phyloP scores from a whole-genome alignment of 1,140 invertebrate genomes.

The Stegodyphus dumicola region DNA sequence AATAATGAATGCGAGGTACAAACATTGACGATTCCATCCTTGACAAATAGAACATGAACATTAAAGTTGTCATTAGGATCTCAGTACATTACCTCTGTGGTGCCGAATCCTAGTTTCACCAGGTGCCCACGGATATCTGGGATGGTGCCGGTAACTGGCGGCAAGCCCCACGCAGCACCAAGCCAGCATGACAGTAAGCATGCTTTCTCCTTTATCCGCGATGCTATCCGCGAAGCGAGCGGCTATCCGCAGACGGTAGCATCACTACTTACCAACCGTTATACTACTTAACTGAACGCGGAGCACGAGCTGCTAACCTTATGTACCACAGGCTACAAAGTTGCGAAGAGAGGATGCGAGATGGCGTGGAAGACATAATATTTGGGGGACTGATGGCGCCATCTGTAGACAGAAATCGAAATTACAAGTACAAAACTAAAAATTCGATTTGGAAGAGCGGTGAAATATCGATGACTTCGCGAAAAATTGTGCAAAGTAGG shows the following conservation, averaged over 20 bases:
- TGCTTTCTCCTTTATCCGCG: background rate
- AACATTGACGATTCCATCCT: no score
- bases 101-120: conserved; percentile 42
- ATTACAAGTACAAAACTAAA: no score
- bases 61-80: background rate
- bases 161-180: conserved; percentile 40
- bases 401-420: background rate
- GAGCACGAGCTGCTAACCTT: background rate
- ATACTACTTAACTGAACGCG: background rate
- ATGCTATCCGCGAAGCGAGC: background rate
- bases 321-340: background rate
- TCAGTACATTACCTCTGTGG: conserved; percentile 44
- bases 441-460: no score
- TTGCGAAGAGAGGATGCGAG: background rate
- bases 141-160: conserved; percentile 52
- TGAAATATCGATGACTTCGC: no score
- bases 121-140: conserved; percentile 54
- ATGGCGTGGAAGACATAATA: background rate
- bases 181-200: conserved; percentile 44
- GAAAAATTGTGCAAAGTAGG: no score
- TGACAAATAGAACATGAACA: background rate
- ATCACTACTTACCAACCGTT: background rate
- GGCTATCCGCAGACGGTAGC: conserved; percentile 1
- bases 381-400: background rate
- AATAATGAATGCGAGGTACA: no score